Evolutionary conservation across 2,888 invertebrate genomes (phyloP).

Genomic region (Ceraclea dissimilis): DNA sequence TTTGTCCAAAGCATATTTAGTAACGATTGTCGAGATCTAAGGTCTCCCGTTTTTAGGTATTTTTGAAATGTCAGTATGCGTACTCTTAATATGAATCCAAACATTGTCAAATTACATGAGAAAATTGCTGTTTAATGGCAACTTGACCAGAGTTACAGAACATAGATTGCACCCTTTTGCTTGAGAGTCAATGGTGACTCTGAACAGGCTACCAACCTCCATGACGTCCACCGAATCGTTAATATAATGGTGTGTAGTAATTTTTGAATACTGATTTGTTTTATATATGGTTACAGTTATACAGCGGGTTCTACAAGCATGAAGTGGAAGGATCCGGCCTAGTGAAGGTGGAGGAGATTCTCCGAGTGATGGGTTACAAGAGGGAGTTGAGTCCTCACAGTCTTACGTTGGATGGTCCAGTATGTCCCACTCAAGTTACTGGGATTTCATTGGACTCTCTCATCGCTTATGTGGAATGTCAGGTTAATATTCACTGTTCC

Average conservation of each 20-base stretch:
- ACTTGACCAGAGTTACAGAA: too few relatives aligned
- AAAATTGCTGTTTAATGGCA: not conserved
- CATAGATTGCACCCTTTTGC: too few relatives aligned
- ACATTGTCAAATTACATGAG: not conserved
- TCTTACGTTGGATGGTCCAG: conserved; percentile 61
- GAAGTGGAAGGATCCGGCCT: conserved; percentile 73
- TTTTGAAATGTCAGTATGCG: too few relatives aligned
- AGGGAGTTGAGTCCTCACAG: conserved; percentile 45
- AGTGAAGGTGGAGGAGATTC: conserved; percentile 66
- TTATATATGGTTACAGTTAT: conserved; percentile 68
- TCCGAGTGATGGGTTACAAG: conserved; percentile 78
- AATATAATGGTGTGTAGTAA: too few relatives aligned
- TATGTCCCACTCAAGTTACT: conserved; percentile 74
- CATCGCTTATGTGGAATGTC: conserved; percentile 81
- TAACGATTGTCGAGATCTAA: too few relatives aligned
- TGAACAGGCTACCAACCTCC: too few relatives aligned
- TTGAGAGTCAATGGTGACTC: too few relatives aligned
- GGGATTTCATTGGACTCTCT: conserved; percentile 77
- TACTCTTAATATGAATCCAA: too few relatives aligned
- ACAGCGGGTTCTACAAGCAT: conserved; percentile 83
- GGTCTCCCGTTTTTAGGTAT: too few relatives aligned
- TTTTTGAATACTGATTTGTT: too few relatives aligned
- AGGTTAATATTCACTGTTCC: conserved; percentile 46
- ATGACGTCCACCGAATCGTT: too few relatives aligned
- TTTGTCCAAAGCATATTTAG: too few relatives aligned